Evolutionary conservation across 2,797 vertebrate genomes (phyloP).

Genomic region (Halcyon chelicuti): DNA sequence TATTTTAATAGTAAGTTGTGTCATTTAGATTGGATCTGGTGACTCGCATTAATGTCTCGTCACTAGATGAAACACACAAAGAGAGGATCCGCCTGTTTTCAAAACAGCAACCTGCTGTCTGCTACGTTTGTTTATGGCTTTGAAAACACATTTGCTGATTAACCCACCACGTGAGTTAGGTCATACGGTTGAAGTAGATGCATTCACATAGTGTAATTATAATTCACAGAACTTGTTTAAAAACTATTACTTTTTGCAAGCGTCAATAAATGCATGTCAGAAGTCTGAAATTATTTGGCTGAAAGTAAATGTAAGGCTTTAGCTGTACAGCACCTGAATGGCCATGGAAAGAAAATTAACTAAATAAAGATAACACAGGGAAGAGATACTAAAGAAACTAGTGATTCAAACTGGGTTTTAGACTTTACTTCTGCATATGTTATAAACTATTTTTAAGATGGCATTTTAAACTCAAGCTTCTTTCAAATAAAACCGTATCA

Average conservation of each 20-base stretch:
- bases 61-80: not conserved
- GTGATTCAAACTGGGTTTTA: not conserved
- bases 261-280: not conserved
- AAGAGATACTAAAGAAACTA: not conserved
- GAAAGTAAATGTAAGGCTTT: not conserved
- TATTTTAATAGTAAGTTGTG: not conserved
- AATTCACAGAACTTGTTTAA: not conserved
- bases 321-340: not conserved
- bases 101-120: not conserved
- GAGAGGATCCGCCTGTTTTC: not conserved
- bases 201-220: not conserved
- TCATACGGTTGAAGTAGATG: not conserved
- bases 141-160: not conserved
- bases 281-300: not conserved
- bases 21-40: not conserved
- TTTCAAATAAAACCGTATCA: conserved; percentile 32
- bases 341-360: not conserved
- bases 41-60: not conserved
- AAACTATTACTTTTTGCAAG: not conserved
- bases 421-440: not conserved
- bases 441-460: conserved; percentile 5
- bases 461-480: conserved; percentile 10
- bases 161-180: not conserved
- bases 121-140: not conserved
- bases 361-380: not conserved